Evolutionary conservation across 2,888 invertebrate genomes (phyloP).

Genomic region (Drosophila pegasa): DNA sequence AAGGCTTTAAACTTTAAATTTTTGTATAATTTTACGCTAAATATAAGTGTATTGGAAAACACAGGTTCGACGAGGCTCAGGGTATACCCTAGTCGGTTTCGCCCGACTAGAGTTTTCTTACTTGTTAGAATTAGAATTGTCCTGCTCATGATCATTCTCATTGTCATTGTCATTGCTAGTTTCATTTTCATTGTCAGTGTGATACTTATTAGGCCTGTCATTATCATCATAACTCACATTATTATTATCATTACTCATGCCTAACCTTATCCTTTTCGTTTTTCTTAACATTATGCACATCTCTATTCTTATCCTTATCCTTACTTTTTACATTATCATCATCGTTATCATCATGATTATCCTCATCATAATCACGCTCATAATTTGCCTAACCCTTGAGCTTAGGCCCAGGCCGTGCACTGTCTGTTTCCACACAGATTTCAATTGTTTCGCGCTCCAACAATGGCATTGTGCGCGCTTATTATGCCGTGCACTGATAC

Average conservation of each 20-base stretch:
- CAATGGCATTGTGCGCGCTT: slow-evolving; percentile 23
- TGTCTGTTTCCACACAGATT: neutral
- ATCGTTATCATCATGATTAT: neutral
- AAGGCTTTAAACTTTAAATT: no score
- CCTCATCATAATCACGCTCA: neutral
- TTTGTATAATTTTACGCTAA: no score
- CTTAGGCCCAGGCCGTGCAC: neutral
- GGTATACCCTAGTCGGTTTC: no score
- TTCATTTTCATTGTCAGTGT: neutral
- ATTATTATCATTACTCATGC: neutral
- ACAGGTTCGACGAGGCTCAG: no score
- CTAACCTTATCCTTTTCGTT: neutral
- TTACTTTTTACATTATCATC: neutral
- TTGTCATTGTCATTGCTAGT: neutral
- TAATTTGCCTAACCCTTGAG: neutral
- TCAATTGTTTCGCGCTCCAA: neutral
- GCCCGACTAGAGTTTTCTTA: no score
- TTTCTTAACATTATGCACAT: neutral
- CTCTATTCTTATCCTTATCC: neutral
- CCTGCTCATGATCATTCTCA: neutral
- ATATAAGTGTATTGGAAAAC: no score
- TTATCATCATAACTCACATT: neutral
- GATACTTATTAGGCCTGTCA: no score
- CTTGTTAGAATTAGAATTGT: no score
- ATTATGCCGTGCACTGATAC: slow-evolving; percentile 26